phyloP scores from a whole-genome alignment of 2,888 invertebrate genomes.

The Eupithecia subumbrata region DNA sequence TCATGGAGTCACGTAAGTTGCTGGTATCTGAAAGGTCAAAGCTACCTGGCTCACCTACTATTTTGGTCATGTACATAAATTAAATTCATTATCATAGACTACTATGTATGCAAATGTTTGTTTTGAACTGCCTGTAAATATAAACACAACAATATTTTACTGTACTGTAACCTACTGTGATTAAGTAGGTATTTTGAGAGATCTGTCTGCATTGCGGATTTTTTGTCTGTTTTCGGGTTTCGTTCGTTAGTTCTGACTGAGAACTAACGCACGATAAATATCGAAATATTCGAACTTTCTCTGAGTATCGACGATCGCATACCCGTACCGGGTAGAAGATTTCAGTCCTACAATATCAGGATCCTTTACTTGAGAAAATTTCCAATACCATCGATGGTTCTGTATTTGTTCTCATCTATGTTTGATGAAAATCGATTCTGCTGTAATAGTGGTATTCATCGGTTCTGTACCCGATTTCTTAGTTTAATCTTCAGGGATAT shows the following conservation, averaged over 20 bases:
- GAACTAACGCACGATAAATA: too few relatives aligned
- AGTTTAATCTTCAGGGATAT: too few relatives aligned
- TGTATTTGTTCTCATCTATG: too few relatives aligned
- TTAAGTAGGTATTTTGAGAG: not conserved
- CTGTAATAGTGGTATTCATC: too few relatives aligned
- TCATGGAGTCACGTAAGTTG: conserved; percentile 18
- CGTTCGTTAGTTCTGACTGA: not conserved
- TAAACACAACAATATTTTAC: not conserved
- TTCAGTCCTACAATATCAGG: not conserved
- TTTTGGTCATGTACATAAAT: not conserved
- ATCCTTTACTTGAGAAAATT: too few relatives aligned
- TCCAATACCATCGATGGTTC: too few relatives aligned
- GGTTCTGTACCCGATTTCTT: too few relatives aligned
- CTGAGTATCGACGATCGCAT: not conserved
- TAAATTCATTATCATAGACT: not conserved
- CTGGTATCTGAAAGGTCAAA: conserved; percentile 3
- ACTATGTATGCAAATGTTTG: not conserved
- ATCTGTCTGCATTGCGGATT: not conserved
- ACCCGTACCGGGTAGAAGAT: not conserved
- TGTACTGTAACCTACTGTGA: not conserved
- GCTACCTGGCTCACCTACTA: not conserved
- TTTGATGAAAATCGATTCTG: too few relatives aligned
- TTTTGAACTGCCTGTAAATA: not conserved
- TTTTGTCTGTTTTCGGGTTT: not conserved
- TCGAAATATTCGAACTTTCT: not conserved